Evolutionary conservation across 2,797 vertebrate genomes (phyloP), one percentile per base, ranked within the genome.

Genomic region (Argentina silus): DNA sequence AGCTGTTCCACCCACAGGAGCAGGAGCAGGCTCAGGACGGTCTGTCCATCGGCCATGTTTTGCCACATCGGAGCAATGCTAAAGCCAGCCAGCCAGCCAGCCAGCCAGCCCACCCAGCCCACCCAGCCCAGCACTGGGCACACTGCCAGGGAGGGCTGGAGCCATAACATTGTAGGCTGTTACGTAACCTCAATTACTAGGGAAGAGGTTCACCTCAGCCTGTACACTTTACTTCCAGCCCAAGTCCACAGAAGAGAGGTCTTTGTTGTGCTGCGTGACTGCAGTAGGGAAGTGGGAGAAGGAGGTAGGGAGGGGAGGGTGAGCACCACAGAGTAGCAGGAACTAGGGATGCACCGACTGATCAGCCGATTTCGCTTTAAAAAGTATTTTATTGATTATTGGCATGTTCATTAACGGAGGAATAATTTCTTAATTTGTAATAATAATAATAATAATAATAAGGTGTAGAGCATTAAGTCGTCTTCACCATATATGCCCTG

Each of bases 101-200:
- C n/a, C n/a, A n/a, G n/a, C n/a, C 27, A 36, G 27, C 27, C 27
- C 27, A 36, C 27, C 27, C 27, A 36, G 27, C 27, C 27, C 43
- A 36, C 27, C 15, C 17, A 21, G 48, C 66, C 6, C 11, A 21
- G 23, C 2, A 15, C 15, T 4, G 17, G 76, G 71, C 53, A 12
- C 6, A 11, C 11, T 73, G 65, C 75, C 78, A 78, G 68, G 15
- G 67, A 36, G 60, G 47, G 76, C 61, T 60, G 15, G 64, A 70
- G 62, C 75, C 56, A 79, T 4, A 81, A 87, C 76, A 82, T 80
- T 57, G 23, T 6, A 53, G 10, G 15, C 14, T 2, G 77, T 86
- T 86, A 78, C 44, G 71, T 81, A 83, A 89, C 47, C 63, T 6
- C 23, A 57, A 65, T 72, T 57, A 79, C 12, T 47, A 65, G 21